These are phyloP conservation scores for Cichlasoma orientale DNA, from an alignment of 2,797 vertebrate genomes.

Conservation along the genomic window DNA sequence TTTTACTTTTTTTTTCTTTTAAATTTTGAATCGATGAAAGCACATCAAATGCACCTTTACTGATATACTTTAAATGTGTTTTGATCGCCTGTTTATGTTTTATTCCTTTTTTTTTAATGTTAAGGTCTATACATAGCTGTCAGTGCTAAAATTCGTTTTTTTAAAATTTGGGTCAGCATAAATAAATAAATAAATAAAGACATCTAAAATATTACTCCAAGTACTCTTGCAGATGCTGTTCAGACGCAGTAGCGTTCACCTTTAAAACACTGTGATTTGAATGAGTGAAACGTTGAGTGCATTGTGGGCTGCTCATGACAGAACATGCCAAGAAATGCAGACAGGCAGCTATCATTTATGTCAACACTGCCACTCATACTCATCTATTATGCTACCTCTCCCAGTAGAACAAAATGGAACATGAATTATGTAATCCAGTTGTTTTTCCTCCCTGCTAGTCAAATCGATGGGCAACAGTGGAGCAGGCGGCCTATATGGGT, in stretches of 20 bases:
- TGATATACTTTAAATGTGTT: not conserved
- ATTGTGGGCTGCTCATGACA: constrained; percentile 1
- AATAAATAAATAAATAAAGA: not conserved
- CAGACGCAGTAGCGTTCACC: not conserved
- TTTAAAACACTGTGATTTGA: not conserved
- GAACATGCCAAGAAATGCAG: constrained; percentile 26
- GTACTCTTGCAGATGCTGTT: not conserved
- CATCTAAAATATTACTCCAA: not conserved
- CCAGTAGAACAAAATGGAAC: constrained; percentile 46
- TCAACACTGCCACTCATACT: not conserved
- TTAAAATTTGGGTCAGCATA: not conserved
- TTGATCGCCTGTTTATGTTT: not conserved
- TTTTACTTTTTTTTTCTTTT: not conserved
- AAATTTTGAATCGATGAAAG: not conserved
- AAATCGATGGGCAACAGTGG: constrained; percentile 63
- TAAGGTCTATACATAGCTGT: not conserved
- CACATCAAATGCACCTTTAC: not conserved
- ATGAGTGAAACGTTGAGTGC: constrained; percentile 22
- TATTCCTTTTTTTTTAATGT: too few species aligned
- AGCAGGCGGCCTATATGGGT: constrained; percentile 33
- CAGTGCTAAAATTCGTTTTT: too few species aligned
- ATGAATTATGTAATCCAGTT: constrained; percentile 77
- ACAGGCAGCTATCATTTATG: not conserved
- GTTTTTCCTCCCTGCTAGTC: constrained; percentile 47
- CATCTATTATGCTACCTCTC: not conserved